A percentile compares a stretch with the other conserved stretches of the same genome.
These are phyloP conservation scores for Ochotona curzoniae DNA, from an alignment of 2,113 vertebrate species.

Conservation along the genomic window DNA sequence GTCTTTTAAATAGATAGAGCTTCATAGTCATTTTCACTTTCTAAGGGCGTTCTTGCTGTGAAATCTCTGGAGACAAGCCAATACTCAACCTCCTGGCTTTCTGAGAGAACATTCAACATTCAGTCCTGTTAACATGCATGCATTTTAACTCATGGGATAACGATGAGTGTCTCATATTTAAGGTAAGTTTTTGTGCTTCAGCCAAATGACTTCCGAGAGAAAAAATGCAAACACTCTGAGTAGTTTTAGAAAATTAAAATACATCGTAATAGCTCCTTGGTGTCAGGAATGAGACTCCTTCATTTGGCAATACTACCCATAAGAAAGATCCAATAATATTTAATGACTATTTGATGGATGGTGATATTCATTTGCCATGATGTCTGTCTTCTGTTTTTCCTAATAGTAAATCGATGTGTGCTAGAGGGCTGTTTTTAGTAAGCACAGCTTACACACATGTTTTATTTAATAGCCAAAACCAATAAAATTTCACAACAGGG, in stretches of 20 bases:
- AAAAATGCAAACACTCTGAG: neutral
- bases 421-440: conserved; percentile 28
- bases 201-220: conserved; percentile 28
- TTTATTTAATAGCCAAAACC: conserved; percentile 8
- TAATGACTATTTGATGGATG: conserved; percentile 37
- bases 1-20: neutral
- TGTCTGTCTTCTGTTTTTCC: conserved; percentile 37
- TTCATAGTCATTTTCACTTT: conserved; percentile 46
- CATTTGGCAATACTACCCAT: neutral
- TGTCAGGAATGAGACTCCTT: conserved; percentile 22
- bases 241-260: conserved; percentile 18
- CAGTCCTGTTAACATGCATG: neutral
- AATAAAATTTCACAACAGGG: neutral
- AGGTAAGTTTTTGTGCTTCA: neutral
- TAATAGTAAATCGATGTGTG: neutral
- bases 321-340: conserved; percentile 24
- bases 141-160: neutral
- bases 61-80: conserved; percentile 13
- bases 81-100: neutral
- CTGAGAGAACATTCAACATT: conserved; percentile 28
- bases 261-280: conserved; percentile 6
- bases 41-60: neutral
- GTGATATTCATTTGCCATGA: neutral
- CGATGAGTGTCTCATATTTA: conserved; percentile 24
- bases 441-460: neutral